Evolutionary conservation across 2,797 vertebrate species (phyloP).

Genomic region (Euthynnus affinis): DNA sequence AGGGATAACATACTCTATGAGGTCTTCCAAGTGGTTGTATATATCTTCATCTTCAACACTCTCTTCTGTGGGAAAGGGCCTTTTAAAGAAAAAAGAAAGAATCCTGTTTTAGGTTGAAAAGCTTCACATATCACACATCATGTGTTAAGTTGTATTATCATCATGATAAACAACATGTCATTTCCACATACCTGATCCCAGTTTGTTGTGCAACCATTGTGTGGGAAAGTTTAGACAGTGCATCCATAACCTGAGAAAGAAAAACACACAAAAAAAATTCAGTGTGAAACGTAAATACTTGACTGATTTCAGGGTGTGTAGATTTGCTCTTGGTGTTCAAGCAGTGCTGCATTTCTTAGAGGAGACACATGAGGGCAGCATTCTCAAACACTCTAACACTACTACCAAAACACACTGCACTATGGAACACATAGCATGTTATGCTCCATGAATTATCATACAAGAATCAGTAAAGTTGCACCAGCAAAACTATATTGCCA

Average conservation of each 20-base stretch:
- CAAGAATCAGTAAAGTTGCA: neutral
- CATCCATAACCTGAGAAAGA: slow-evolving; percentile 93
- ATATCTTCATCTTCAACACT: slow-evolving; percentile 93
- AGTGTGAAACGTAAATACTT: neutral
- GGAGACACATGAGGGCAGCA: slow-evolving; percentile 75
- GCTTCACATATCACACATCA: too few relatives aligned
- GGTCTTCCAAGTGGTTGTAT: slow-evolving; percentile 96
- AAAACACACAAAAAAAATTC: neutral
- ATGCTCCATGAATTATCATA: neutral
- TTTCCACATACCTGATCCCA: slow-evolving; percentile 90
- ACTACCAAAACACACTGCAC: neutral
- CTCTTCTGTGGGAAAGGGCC: slow-evolving; percentile 95
- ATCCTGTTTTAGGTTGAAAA: neutral
- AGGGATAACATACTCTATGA: slow-evolving; percentile 92
- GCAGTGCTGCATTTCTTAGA: slow-evolving; percentile 34
- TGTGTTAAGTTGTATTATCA: too few relatives aligned
- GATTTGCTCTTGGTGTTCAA: neutral
- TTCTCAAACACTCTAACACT: slow-evolving; percentile 37
- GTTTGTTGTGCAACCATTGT: slow-evolving; percentile 88
- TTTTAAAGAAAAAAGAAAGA: slow-evolving; percentile 56
- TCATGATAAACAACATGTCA: neutral
- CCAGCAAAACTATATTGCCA: neutral
- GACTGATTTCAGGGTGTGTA: neutral
- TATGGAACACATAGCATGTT: neutral
- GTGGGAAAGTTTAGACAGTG: slow-evolving; percentile 94